These are phyloP conservation scores for Acrocyrtus sp. DNA, from an alignment of 2,888 invertebrate genomes.

Conservation along the genomic window DNA sequence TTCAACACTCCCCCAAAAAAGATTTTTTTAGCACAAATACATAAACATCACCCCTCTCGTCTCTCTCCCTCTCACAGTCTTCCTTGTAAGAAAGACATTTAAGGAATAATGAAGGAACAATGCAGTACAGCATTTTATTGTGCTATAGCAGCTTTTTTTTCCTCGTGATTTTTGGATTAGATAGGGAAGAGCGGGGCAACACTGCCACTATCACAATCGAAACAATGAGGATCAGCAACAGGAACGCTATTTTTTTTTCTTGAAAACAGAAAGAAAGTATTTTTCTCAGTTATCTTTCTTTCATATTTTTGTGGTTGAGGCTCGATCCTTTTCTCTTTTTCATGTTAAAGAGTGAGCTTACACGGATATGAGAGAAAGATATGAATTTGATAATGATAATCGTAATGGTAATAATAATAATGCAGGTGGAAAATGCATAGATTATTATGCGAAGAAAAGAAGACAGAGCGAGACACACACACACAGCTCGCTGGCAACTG, in stretches of 20 bases:
- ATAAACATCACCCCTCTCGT: no score
- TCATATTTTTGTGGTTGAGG: slow-evolving; percentile 33
- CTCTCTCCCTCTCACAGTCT: not conserved
- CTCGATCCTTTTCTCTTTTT: slow-evolving; percentile 14
- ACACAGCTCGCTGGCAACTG: not conserved
- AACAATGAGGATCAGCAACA: no score
- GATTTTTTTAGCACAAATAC: no score
- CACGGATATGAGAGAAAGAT: slow-evolving; percentile 31
- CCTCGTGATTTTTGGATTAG: no score
- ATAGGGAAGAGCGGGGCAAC: no score
- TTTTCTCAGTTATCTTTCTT: slow-evolving; percentile 6
- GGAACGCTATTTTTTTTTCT: no score
- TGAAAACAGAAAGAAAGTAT: slow-evolving; percentile 19
- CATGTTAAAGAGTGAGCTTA: slow-evolving; percentile 5
- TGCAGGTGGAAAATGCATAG: slow-evolving; percentile 36
- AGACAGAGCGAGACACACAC: not conserved
- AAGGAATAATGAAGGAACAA: no score
- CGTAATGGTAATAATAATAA: slow-evolving; percentile 21
- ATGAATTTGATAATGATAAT: slow-evolving; percentile 40
- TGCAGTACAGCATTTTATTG: no score
- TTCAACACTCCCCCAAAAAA: slow-evolving; percentile 12
- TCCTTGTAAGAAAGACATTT: not conserved
- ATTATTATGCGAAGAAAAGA: slow-evolving; percentile 20
- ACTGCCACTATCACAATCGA: no score
- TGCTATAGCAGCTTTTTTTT: no score